A percentile compares a stretch with the other conserved stretches of the same genome.
Evolutionary conservation across 2,888 invertebrate genomes (phyloP).

Genomic region (Orchesellides sinensis): DNA sequence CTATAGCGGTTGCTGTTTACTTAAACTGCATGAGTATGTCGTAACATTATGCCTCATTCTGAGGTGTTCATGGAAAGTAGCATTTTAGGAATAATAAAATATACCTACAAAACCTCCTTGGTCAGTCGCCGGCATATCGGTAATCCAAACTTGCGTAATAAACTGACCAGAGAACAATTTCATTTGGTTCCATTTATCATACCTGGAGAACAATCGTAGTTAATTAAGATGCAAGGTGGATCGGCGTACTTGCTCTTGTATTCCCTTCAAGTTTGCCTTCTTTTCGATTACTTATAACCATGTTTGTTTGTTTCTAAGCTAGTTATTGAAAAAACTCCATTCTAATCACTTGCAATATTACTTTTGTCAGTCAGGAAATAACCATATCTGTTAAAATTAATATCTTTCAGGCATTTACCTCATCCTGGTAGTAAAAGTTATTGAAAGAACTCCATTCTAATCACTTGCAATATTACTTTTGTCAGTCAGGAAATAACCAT

Average conservation of each 20-base stretch:
- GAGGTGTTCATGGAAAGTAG: constrained; percentile 16
- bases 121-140: neutral
- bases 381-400: neutral
- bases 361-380: neutral
- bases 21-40: too few relatives aligned
- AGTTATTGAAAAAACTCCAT: neutral
- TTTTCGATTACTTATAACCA: too few relatives aligned
- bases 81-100: neutral
- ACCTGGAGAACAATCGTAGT: neutral
- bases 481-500: too few relatives aligned
- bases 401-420: neutral
- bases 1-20: constrained; percentile 10
- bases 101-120: neutral
- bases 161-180: constrained; percentile 13
- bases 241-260: neutral
- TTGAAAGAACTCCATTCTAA: neutral
- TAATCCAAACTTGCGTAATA: neutral
- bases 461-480: neutral
- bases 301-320: neutral
- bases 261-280: neutral
- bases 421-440: neutral
- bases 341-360: neutral
- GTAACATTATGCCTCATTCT: neutral
- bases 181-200: constrained; percentile 8
- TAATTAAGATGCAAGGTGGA: neutral